Conservation (phyloP, 2,888 invertebrate genomes). For the Ctena decussata region DNA sequence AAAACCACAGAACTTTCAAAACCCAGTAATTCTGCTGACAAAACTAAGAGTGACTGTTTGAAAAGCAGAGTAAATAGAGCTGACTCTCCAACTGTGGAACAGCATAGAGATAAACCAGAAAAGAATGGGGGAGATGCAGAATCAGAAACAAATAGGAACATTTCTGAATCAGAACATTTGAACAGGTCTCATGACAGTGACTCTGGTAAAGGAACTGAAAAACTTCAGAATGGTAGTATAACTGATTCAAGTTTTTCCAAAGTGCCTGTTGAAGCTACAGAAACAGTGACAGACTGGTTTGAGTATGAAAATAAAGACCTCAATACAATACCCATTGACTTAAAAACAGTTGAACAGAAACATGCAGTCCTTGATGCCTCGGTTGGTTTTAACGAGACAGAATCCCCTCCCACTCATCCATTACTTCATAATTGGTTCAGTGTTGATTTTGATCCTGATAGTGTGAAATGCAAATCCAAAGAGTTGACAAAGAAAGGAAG, state of each 20-base stretch:
- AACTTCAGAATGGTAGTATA: not conserved
- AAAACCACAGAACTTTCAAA: not conserved
- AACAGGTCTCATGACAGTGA: too few relatives aligned
- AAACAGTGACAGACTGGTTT: slow-evolving; percentile 62
- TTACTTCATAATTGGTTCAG: slow-evolving; percentile 50
- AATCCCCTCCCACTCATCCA: not conserved
- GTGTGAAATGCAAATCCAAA: slow-evolving; percentile 1
- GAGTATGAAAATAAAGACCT: slow-evolving; percentile 51
- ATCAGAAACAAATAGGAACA: too few relatives aligned
- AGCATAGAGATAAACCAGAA: too few relatives aligned
- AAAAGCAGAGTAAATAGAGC: too few relatives aligned
- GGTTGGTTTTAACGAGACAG: not conserved
- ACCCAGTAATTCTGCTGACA: too few relatives aligned
- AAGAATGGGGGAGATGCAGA: too few relatives aligned
- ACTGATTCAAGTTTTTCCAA: too few relatives aligned
- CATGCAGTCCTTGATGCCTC: not conserved
- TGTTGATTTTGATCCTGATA: slow-evolving; percentile 42
- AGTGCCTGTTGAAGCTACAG: too few relatives aligned
- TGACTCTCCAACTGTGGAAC: too few relatives aligned
- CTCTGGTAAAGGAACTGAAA: too few relatives aligned
- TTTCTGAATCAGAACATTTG: too few relatives aligned
- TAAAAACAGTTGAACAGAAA: not conserved
- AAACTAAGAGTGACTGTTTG: too few relatives aligned
- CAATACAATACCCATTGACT: slow-evolving; percentile 31
- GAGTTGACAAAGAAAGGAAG: not conserved